Evolutionary conservation across 2,797 vertebrate species (phyloP), one percentile per base, ranked within the genome.

Genomic region (Furcifer pardalis): DNA sequence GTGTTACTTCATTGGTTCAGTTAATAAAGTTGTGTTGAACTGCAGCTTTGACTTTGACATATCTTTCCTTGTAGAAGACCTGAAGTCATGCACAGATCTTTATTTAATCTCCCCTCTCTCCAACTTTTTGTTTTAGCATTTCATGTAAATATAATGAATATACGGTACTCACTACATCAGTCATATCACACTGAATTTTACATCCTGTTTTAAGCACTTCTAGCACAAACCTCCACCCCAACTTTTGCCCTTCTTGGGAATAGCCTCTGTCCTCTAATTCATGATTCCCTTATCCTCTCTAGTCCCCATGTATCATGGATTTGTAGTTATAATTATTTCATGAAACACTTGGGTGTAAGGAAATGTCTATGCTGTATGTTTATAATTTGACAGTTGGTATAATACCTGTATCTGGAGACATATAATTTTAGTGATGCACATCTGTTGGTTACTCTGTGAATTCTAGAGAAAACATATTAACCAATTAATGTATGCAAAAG

Each of bases 261-360:
- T 68, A 9, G 13, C 59, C 60, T 25, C 21, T 73, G 49, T 75
- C 72, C n/a, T 62, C 68, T 81, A 77, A 69, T 81, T 46, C 72
- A 76, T 5, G 32, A 63, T 81, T 69, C 7, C n/a, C 42, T 78
- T 68, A 60, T 23, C 44, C 19, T 73, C 13, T 49, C 35, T 56
- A 56, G 44, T 68, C 52, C n/a, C 40, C 71, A 40, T 46, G 17
- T 62, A 78, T 71, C 76, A 69, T 77, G 21, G 71, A 80, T 87
- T 71, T 87, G 37, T 56, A 85, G 72, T 71, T 65, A 76, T 73
- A 85, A 71, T 84, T 85, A 73, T 74, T 89, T 40, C 7, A 32
- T 80, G 74, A 81, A 89, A 77, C 44, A 19, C 40, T 81, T 85
- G 84, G 72, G 84, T 69, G 76, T 59, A 76, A 85, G 42, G 63